Percentiles rank a stretch among this genome's conserved stretches.
These are phyloP conservation scores for Battus philenor DNA, from an alignment of 1,140 invertebrate species.

Conservation along the genomic window DNA sequence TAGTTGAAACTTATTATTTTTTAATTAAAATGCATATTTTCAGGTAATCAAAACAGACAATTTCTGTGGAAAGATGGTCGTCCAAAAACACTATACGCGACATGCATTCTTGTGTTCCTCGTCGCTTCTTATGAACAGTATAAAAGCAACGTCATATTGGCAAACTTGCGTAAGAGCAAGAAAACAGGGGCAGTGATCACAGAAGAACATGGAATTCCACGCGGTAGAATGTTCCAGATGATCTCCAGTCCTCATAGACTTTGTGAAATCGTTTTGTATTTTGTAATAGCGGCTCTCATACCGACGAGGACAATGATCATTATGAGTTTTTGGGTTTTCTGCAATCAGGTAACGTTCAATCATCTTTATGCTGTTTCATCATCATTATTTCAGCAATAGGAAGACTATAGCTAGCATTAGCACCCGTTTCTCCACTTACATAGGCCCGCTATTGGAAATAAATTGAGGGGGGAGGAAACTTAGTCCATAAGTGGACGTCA, in stretches of 20 bases:
- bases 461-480: no score
- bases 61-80: slow-evolving; percentile 44
- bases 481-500: no score
- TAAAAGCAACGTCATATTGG: slow-evolving; percentile 82
- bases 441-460: no score
- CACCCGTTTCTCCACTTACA: no score
- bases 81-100: slow-evolving; percentile 57
- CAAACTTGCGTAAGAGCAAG: slow-evolving; percentile 82
- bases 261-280: slow-evolving; percentile 89
- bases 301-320: slow-evolving; percentile 61
- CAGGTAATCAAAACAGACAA: slow-evolving; percentile 45
- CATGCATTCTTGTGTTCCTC: slow-evolving; percentile 78
- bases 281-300: slow-evolving; percentile 78
- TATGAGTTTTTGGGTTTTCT: slow-evolving; percentile 83
- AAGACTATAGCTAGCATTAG: no score
- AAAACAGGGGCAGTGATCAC: slow-evolving; percentile 79
- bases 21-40: slow-evolving; percentile 21
- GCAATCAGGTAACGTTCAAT: slow-evolving; percentile 86
- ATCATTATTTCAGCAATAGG: no score
- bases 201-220: slow-evolving; percentile 83
- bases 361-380: no score
- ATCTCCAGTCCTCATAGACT: slow-evolving; percentile 89
- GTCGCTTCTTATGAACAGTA: slow-evolving; percentile 83
- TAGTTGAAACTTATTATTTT: no score
- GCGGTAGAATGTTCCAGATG: slow-evolving; percentile 86